A percentile compares a stretch with the other conserved stretches of the same genome.
These are phyloP conservation scores for Rotaria magnacalcarata DNA, from an alignment of 2,888 invertebrate species.

Conservation along the genomic window DNA sequence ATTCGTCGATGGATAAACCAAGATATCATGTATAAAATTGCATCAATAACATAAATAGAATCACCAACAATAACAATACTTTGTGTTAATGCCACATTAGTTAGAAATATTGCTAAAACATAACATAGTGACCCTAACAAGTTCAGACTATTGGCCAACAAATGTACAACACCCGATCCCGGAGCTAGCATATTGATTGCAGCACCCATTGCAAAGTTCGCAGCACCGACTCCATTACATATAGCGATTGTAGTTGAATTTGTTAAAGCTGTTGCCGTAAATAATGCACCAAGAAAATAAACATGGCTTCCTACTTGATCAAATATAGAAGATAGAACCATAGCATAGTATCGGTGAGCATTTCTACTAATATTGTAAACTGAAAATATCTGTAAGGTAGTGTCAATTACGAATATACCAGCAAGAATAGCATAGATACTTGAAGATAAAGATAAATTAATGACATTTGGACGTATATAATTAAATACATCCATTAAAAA, in stretches of 20 bases:
- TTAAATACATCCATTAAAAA: neutral
- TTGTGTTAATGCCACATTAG: neutral
- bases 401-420: neutral
- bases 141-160: neutral
- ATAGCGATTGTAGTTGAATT: neutral
- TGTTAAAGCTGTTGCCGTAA: neutral
- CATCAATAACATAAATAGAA: neutral
- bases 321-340: neutral
- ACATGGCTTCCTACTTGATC: neutral
- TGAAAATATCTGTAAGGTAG: neutral
- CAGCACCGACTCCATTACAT: neutral
- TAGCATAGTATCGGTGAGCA: neutral
- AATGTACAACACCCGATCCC: neutral
- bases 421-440: neutral
- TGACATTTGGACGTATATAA: neutral
- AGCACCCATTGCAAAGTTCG: neutral
- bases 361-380: neutral
- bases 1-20: neutral
- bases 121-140: neutral
- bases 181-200: neutral
- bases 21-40: neutral
- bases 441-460: neutral
- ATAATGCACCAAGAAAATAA: slow-evolving; percentile 10
- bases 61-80: neutral
- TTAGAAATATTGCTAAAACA: neutral